Percentiles rank a stretch among this genome's conserved stretches.
Conservation (phyloP, 2,888 invertebrate species). For the Dicycla oo region DNA sequence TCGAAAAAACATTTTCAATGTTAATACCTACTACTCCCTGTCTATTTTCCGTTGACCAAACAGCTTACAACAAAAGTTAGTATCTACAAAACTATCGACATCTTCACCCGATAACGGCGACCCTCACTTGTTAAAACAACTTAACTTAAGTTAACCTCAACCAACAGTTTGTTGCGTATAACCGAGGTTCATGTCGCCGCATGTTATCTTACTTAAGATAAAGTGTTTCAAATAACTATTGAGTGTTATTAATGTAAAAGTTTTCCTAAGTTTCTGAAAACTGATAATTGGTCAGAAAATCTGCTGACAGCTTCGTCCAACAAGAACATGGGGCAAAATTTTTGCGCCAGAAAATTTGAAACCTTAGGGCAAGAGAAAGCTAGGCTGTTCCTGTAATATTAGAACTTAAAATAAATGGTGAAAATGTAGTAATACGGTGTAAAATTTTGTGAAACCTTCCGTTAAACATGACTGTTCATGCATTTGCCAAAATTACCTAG, state of each 20-base stretch:
- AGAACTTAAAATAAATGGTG: no score
- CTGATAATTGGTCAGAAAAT: background rate
- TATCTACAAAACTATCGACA: constrained; percentile 32
- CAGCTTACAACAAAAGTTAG: constrained; percentile 32
- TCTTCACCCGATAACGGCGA: constrained; percentile 18
- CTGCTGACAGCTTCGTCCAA: background rate
- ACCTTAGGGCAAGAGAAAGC: background rate
- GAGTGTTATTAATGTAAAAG: no score
- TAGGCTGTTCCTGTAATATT: background rate
- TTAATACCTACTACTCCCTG: background rate
- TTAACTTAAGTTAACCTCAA: constrained; percentile 33
- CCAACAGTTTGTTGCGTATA: constrained; percentile 27
- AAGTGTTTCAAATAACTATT: background rate
- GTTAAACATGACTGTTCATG: background rate
- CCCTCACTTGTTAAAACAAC: constrained; percentile 35
- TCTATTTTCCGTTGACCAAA: background rate
- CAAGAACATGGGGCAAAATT: background rate
- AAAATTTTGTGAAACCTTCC: background rate
- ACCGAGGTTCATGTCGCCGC: background rate
- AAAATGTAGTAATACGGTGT: background rate
- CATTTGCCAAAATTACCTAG: background rate
- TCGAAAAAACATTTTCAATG: no score
- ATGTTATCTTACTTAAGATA: constrained; percentile 8
- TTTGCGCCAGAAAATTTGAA: background rate
- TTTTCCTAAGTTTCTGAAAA: background rate